Percentiles rank a stretch among this genome's conserved stretches.
Evolutionary conservation across 2,113 vertebrate species (phyloP).

Genomic region (Rhabdomys dilectus): DNA sequence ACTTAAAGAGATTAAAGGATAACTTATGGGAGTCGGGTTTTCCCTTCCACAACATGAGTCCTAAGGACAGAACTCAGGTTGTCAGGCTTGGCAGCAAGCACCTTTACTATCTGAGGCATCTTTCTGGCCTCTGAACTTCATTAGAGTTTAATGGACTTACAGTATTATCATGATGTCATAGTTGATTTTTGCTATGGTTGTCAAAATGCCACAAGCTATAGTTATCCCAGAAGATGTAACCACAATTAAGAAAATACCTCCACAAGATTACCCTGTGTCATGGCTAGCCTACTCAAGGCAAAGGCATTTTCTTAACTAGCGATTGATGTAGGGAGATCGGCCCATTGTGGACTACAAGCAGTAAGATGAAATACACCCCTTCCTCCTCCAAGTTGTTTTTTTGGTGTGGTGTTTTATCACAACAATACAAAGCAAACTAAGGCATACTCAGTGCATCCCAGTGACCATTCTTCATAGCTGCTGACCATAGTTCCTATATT

Average conservation of each 20-base stretch:
- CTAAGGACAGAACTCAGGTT: not conserved
- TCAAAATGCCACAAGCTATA: not conserved
- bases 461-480: not conserved
- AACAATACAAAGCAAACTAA: not conserved
- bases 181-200: not conserved
- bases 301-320: not conserved
- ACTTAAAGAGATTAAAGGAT: not conserved
- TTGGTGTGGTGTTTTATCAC: not conserved
- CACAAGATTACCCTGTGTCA: not conserved
- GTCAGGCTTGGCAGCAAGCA: not conserved
- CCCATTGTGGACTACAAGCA: not conserved
- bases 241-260: not conserved
- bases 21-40: not conserved
- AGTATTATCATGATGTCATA: not conserved
- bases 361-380: not conserved
- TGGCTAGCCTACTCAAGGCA: not conserved
- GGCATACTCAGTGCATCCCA: not conserved
- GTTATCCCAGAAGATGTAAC: not conserved
- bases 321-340: not conserved
- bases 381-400: not conserved
- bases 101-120: not conserved
- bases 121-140: not conserved
- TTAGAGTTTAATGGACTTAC: not conserved
- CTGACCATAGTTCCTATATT: not conserved
- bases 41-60: not conserved